Conservation (phyloP, 2,888 invertebrate species). For the Andrena hattorfiana region DNA sequence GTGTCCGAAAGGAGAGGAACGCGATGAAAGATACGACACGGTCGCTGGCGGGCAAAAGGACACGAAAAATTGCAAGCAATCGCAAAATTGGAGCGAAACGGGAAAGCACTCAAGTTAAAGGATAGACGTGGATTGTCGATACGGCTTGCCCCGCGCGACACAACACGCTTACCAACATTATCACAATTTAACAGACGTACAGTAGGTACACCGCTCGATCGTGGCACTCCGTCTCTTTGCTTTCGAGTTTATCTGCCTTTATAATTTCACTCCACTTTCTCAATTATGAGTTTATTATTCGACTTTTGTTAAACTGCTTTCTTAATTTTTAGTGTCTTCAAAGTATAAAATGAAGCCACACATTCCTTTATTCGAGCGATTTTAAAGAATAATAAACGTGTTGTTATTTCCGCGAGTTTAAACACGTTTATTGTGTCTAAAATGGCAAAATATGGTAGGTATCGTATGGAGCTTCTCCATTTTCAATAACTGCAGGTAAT, state of each 20-base stretch:
- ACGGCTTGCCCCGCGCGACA: neutral
- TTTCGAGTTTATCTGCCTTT: neutral
- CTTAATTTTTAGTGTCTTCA: too few relatives aligned
- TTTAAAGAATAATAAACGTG: too few relatives aligned
- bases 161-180: neutral
- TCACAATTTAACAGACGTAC: constrained; percentile 14
- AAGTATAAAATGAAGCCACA: too few relatives aligned
- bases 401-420: too few relatives aligned
- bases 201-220: neutral
- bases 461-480: neutral
- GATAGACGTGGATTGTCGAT: constrained; percentile 21
- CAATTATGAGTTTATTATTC: too few relatives aligned
- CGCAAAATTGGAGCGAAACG: neutral
- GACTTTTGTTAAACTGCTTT: too few relatives aligned
- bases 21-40: constrained; percentile 27
- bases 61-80: constrained; percentile 12
- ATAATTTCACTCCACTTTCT: neutral
- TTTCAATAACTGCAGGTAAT: neutral
- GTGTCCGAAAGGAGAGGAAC: neutral
- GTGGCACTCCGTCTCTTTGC: neutral
- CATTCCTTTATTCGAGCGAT: too few relatives aligned
- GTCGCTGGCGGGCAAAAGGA: constrained; percentile 6
- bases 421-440: too few relatives aligned
- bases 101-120: neutral
- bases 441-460: neutral